Evolutionary conservation across 2,113 vertebrate species (phyloP), one percentile per base, ranked within the genome.

Genomic region (Lontra canadensis): DNA sequence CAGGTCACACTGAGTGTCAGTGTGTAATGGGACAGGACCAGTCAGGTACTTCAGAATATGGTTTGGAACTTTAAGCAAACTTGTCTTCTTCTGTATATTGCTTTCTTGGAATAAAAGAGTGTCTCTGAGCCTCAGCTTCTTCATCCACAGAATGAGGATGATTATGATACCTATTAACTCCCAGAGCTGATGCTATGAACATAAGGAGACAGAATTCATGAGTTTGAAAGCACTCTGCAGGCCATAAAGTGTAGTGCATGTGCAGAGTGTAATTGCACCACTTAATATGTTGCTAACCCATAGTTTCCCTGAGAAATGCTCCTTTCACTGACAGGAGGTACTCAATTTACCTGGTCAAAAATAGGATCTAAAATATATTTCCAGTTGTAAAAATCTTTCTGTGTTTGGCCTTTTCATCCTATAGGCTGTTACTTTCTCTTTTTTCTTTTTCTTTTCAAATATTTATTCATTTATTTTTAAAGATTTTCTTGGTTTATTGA

Each of bases 281-380:
- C 39, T 76, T 23, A 69, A 6, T 42, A 26, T 44, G 10, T 84
- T n/a, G 31, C 39, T 83, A 61, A 52, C 52, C 34, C 6, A 14
- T 10, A 15, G 29, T 84, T 93, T 96, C 59, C 34, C 9, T 21
- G 39, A 86, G 47, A 94, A 94, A 95, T 90, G 20, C 1, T 79
- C 49, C 39, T 61, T 23, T 78, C 20, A 23, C 7, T 82, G 67
- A 87, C 6, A 83, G 80, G 39, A 90, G 12, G 17, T 65, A 44
- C 15, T 86, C 39, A 84, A 31, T n/a, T 84, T 26, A 71, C 4
- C 47, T 97, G 13, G 42, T 61, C 26, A 85, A 81, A 86, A 61
- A 94, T 82, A 78, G 39, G 17, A 69, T 36, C 63, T 86, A 88
- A 97, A 84, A 20, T 82, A 2, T 69, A 84, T 94, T 90, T 96